These are phyloP conservation scores for Echinops telfairi DNA, from an alignment of 2,113 vertebrate species.

Conservation along the genomic window DNA sequence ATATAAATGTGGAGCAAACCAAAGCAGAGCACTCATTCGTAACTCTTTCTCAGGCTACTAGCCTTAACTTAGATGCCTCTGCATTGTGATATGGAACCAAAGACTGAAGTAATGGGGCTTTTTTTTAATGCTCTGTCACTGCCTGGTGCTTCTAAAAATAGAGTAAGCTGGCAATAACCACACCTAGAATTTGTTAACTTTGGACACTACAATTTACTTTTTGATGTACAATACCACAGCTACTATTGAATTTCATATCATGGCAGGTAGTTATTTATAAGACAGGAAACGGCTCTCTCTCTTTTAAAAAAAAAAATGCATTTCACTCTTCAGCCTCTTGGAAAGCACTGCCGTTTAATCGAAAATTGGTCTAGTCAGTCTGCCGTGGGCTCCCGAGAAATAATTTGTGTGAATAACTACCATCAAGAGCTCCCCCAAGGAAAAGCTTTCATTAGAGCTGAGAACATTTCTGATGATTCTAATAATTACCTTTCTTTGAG, in stretches of 20 bases:
- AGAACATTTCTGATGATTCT: slow-evolving; percentile 68
- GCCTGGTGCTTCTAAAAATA: slow-evolving; percentile 42
- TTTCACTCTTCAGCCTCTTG: slow-evolving; percentile 56
- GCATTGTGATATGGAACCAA: slow-evolving; percentile 42
- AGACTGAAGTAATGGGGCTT: background rate
- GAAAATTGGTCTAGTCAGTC: slow-evolving; percentile 75
- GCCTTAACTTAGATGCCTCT: background rate
- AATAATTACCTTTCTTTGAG: slow-evolving; percentile 76
- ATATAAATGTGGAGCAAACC: background rate
- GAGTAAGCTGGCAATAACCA: slow-evolving; percentile 11
- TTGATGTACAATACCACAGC: slow-evolving; percentile 61
- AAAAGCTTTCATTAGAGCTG: slow-evolving; percentile 68
- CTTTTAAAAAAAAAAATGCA: background rate
- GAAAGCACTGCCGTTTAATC: slow-evolving; percentile 74
- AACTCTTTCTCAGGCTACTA: background rate
- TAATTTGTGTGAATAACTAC: slow-evolving; percentile 77
- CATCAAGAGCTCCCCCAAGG: slow-evolving; percentile 58
- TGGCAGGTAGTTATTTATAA: slow-evolving; percentile 72
- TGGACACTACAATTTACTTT: slow-evolving; percentile 60
- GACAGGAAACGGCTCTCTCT: slow-evolving; percentile 58
- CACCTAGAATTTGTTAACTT: slow-evolving; percentile 67
- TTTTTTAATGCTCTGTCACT: slow-evolving; percentile 29
- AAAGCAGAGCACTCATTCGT: background rate
- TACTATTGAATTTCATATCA: slow-evolving; percentile 64
- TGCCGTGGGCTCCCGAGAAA: slow-evolving; percentile 67